Percentiles rank a stretch among this genome's conserved stretches.
phyloP scores from a whole-genome alignment of 2,888 invertebrate species.

The Rosalia funebris region DNA sequence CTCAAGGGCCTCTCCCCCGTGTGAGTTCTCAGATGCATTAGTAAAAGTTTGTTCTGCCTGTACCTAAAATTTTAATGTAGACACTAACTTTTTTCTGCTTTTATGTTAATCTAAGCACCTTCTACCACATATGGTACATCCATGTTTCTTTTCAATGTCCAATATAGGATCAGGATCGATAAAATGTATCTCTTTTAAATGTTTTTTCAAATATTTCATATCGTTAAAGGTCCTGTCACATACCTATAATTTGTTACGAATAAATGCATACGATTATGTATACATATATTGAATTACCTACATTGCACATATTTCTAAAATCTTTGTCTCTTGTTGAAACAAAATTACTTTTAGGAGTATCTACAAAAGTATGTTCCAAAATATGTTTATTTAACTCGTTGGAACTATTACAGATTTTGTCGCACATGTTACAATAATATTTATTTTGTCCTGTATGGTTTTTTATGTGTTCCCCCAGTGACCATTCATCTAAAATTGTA shows the following conservation, averaged over 20 bases:
- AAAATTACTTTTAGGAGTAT: slow-evolving; percentile 37
- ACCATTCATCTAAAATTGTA: slow-evolving; percentile 61
- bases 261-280: too few relatives aligned
- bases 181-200: slow-evolving; percentile 55
- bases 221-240: slow-evolving; percentile 57
- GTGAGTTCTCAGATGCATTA: slow-evolving; percentile 59
- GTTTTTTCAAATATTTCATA: slow-evolving; percentile 54
- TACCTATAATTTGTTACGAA: slow-evolving; percentile 48
- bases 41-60: slow-evolving; percentile 57
- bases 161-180: slow-evolving; percentile 41
- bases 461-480: slow-evolving; percentile 59
- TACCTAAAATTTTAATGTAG: slow-evolving; percentile 51
- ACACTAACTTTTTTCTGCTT: not conserved
- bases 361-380: slow-evolving; percentile 49
- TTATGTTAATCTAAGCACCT: slow-evolving; percentile 44
- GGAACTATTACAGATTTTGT: slow-evolving; percentile 53
- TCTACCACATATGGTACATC: slow-evolving; percentile 60
- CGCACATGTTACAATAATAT: slow-evolving; percentile 58
- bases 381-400: slow-evolving; percentile 55
- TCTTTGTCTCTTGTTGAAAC: slow-evolving; percentile 21
- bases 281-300: too few relatives aligned
- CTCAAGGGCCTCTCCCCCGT: slow-evolving; percentile 60
- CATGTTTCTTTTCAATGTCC: slow-evolving; percentile 54
- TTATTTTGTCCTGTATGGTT: slow-evolving; percentile 58
- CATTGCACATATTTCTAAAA: slow-evolving; percentile 50